Percentiles rank a stretch among this genome's conserved stretches.
Conservation (phyloP, 2,888 invertebrate genomes). For the Trissoscelio sp. region DNA sequence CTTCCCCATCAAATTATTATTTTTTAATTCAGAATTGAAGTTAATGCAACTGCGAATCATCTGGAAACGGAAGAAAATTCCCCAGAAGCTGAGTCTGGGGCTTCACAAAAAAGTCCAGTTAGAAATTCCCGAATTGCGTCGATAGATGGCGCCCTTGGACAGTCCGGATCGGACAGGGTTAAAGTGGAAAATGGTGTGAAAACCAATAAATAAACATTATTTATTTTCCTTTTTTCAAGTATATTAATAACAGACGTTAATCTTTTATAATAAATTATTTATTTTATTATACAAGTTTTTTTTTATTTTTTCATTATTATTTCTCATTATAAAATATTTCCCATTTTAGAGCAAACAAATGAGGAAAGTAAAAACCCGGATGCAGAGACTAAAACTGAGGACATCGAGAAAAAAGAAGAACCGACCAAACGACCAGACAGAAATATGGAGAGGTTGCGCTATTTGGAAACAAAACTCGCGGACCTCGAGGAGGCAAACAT, state of each 20-base stretch:
- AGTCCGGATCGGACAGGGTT: slow-evolving; percentile 60
- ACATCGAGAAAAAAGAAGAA: slow-evolving; percentile 68
- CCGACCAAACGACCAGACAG: slow-evolving; percentile 71
- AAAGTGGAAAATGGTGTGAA: slow-evolving; percentile 17
- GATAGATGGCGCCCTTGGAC: no score
- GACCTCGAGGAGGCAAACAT: slow-evolving; percentile 94
- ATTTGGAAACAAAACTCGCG: slow-evolving; percentile 90
- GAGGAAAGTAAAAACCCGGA: slow-evolving; percentile 41
- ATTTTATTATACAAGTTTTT: no score
- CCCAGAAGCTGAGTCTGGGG: slow-evolving; percentile 13
- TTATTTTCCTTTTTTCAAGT: no score
- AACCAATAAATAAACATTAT: no score
- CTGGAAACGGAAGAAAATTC: slow-evolving; percentile 59
- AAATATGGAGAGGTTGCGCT: slow-evolving; percentile 83
- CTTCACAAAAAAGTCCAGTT: slow-evolving; percentile 41
- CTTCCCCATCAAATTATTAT: no score
- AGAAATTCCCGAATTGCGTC: slow-evolving; percentile 63
- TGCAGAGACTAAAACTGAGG: slow-evolving; percentile 40
- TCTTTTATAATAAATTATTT: no score
- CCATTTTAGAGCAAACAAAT: slow-evolving; percentile 19
- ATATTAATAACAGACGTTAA: no score
- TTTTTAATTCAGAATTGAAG: slow-evolving; percentile 69
- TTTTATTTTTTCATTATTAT: no score
- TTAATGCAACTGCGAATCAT: slow-evolving; percentile 60
- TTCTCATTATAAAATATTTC: no score